A percentile compares a stretch with the other conserved stretches of the same genome.
Conservation (phyloP, 2,888 invertebrate genomes). For the Adelphocoris suturalis region DNA sequence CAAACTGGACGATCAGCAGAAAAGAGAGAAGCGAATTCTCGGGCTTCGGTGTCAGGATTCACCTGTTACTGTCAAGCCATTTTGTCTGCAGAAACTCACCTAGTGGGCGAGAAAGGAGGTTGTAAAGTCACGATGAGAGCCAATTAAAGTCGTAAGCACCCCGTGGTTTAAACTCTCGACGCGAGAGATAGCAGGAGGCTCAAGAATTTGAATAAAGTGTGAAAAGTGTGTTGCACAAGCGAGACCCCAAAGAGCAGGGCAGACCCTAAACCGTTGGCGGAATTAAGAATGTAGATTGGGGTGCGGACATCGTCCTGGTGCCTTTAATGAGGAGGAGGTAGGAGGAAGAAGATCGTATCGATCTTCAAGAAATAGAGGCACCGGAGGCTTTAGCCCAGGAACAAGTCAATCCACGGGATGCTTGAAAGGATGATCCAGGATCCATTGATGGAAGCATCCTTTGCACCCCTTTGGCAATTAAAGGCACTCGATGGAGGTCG, state of each 20-base stretch:
- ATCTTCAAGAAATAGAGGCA: conserved; percentile 3
- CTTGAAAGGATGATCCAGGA: conserved; percentile 15
- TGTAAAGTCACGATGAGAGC: conserved; percentile 45
- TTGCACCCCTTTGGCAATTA: background rate
- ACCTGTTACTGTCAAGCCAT: background rate
- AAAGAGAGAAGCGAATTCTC: no score
- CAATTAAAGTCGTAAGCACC: conserved; percentile 36
- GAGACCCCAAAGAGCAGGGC: background rate
- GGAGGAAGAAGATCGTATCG: conserved; percentile 28
- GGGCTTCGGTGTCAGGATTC: background rate
- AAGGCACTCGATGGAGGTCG: background rate
- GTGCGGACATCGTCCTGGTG: background rate
- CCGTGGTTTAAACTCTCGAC: background rate
- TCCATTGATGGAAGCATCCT: background rate
- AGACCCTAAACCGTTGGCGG: conserved; percentile 28
- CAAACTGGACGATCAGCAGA: no score
- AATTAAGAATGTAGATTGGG: conserved; percentile 56
- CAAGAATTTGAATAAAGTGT: conserved; percentile 51
- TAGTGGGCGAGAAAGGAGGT: conserved; percentile 23
- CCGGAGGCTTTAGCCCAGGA: background rate
- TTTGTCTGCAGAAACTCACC: background rate
- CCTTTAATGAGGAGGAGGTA: conserved; percentile 24
- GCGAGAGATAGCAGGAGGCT: background rate
- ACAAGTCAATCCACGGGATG: conserved; percentile 24
- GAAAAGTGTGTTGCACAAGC: conserved; percentile 15